Percentiles rank a stretch among this genome's conserved stretches.
These are phyloP conservation scores for Pocillopora damicornis DNA, from an alignment of 64 coral and sea anemone genomes.

Conservation along the genomic window DNA sequence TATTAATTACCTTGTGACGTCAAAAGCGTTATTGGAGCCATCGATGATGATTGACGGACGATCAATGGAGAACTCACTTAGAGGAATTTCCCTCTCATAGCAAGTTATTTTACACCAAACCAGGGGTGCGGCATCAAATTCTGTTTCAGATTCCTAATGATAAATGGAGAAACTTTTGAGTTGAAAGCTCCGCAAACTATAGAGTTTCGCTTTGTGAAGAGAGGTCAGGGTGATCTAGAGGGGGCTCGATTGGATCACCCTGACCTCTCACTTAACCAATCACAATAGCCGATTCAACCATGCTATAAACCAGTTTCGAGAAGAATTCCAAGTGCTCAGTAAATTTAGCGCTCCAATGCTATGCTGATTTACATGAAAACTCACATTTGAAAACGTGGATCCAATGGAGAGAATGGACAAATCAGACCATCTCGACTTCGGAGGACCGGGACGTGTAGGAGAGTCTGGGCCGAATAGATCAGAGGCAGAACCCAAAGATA, in stretches of 20 bases:
- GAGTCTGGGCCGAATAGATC: not conserved
- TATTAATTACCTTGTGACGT: constrained; percentile 49
- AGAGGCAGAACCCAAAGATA: not conserved
- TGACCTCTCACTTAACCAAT: no score
- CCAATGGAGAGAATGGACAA: not conserved
- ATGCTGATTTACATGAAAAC: not conserved
- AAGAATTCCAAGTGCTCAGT: no score
- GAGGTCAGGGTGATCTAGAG: no score
- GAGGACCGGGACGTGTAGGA: not conserved
- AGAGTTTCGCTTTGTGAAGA: no score
- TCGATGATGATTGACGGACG: constrained; percentile 54
- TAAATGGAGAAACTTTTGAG: not conserved
- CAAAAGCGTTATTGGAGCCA: constrained; percentile 56
- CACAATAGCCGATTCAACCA: no score
- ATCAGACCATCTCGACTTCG: constrained; percentile 1
- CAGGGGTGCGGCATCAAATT: constrained; percentile 12
- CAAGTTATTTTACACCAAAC: constrained; percentile 63
- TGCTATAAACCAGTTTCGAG: no score
- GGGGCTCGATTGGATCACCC: no score
- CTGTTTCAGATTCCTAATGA: not conserved
- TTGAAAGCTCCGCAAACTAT: no score
- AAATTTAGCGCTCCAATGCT: no score
- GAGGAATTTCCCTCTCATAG: constrained; percentile 50
- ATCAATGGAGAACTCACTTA: constrained; percentile 43
- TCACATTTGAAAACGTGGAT: constrained; percentile 12